Evolutionary conservation across 1,140 invertebrate species (phyloP), one percentile per base, ranked within the genome.

Genomic region (Coelopa frigida): DNA sequence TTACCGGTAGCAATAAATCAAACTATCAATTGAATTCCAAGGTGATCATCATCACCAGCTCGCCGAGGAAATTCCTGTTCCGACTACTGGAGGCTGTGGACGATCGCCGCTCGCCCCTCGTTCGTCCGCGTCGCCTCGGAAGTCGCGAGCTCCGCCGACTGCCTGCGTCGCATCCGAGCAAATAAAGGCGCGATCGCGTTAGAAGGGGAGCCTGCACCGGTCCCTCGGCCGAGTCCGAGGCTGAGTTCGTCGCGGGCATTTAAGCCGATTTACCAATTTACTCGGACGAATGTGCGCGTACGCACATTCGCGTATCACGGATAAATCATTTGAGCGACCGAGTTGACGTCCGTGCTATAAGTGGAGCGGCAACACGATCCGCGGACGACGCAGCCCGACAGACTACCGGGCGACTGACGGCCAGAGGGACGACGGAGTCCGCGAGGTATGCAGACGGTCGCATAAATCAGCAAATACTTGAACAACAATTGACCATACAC

Each of bases 1-100:
- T 56, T 56, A 65, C 62, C 61, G 60, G 61, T 66, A 63, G 62
- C 62, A 66, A 66, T 66, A 66, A 66, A 66, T 66, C 62, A 66
- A 66, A 63, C 62, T 61, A 66, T 66, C 62, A 66, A 66, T 66
- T 66, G 60, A 66, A 66, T 66, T 63, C 62, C 62, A 55, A 59
- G 53, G 56, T 53, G 56, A 66, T 66, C 59, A 66, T 63, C 61
- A 65, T n/a, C n/a, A n/a, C n/a, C n/a, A n/a, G n/a, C n/a, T n/a
- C n/a, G n/a, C n/a, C n/a, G n/a, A n/a, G n/a, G 14, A 14, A 14
- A 29, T 29, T 29, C 27, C 27, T n/a, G 35, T 23, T 29, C 20
- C 8, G 26, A 17, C 27, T 5, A 7, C 12, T 23, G 15, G 12
- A 15, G 17, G 26, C 14, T 15, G 15, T 14, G 17, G 39, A 12